Base-by-base conservation (phyloP, 2,888 invertebrate species). In the Tenthredo distinguenda region DNA sequence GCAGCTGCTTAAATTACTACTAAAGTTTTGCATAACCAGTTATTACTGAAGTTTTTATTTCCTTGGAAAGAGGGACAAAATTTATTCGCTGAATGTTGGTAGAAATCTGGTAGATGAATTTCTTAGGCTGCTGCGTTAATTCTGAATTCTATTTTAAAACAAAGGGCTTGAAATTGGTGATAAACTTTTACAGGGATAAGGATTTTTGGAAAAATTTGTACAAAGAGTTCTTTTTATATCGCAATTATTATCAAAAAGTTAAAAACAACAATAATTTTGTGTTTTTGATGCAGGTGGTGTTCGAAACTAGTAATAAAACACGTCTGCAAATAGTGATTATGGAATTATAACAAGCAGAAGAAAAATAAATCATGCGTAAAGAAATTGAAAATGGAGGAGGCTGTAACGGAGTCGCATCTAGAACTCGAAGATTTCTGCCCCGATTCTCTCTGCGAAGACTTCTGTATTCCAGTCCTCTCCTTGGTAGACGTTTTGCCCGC, bases 391-490 rank as follows among this genome's bases (percentile, higher is more conserved):
- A 88, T 85, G 91, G 88, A 85, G 91, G 91, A 87, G 91, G 91
- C 84, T 93, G 93, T 88, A 92, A 91, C 84, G 88, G 89, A 71
- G 91, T 89, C 85, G 90, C 90, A 87, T 87, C 91, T 12, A 90
- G 93, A 87, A 90, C 91, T 84, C 89, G 92, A 76, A 90, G 93
- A 88, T 84, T 92, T 84, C 90, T 95, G 88, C 94, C 95, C 37
- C 92, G 96, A 89, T 96, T 96, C 95, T 97, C 96, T 31, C 93
- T 97, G 65, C 95, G 96, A 76, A 95, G 96, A 87, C 94, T 97
- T 87, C 94, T 97, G 86, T 96, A 96, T 86, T 96, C 96, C 89
- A 96, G 96, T 92, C 96, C 96, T 3, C 94, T 96, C 31, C 95
- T 96, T 85, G 96, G 96, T 58, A 94, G 96, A 83, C 94, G 96